phyloP scores from a whole-genome alignment of 2,113 vertebrate genomes.

The Narcine bancroftii region DNA sequence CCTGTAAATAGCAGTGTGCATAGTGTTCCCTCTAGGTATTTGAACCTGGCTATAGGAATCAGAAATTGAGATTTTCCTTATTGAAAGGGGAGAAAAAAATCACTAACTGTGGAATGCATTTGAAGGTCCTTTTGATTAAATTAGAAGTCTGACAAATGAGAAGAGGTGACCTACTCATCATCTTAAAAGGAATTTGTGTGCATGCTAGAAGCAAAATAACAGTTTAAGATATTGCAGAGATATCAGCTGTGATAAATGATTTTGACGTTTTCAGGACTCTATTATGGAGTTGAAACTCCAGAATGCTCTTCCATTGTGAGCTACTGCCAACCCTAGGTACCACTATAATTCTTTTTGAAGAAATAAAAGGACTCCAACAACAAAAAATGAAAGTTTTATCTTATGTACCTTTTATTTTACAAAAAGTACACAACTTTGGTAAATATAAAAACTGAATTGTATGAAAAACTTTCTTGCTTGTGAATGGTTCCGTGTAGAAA shows the following conservation, averaged over 20 bases:
- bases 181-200: background rate
- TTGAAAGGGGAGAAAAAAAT: background rate
- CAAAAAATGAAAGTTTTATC: constrained; percentile 21
- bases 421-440: constrained; percentile 21
- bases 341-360: background rate
- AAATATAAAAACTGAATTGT: constrained; percentile 28
- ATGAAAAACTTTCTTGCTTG: constrained; percentile 5
- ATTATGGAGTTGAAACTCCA: background rate
- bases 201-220: background rate
- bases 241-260: background rate
- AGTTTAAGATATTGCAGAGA: background rate
- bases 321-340: background rate
- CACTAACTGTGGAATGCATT: background rate
- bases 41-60: background rate
- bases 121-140: background rate
- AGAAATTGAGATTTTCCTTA: background rate
- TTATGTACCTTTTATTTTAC: background rate
- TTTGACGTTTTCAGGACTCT: background rate
- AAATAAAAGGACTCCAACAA: background rate
- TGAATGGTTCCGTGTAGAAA: background rate
- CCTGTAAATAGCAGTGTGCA: background rate
- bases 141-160: background rate
- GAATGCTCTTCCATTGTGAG: background rate
- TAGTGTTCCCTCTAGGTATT: background rate
- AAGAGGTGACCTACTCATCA: background rate